A percentile compares a stretch with the other conserved stretches of the same genome.
phyloP scores from a whole-genome alignment of 2,113 vertebrate genomes.

The Tricholaema leucomelas region DNA sequence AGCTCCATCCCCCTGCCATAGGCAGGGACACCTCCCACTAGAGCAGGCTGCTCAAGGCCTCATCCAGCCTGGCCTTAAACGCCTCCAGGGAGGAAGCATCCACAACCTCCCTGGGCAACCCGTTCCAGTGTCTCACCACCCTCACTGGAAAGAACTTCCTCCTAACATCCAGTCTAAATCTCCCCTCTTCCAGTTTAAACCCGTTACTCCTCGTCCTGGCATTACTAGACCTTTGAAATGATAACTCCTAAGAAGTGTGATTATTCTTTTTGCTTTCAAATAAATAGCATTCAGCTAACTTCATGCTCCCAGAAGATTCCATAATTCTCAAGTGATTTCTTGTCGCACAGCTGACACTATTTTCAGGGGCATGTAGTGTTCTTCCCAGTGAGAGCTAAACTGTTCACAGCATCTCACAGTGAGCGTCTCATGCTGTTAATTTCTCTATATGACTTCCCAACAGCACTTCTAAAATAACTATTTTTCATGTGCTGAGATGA shows the following conservation, averaged over 20 bases:
- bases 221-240: no score
- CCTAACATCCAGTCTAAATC: no score
- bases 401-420: neutral
- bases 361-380: neutral
- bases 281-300: neutral
- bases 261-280: neutral
- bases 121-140: no score
- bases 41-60: no score
- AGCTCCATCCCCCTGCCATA: no score
- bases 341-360: neutral
- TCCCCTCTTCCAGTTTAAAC: no score
- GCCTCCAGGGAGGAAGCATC: no score
- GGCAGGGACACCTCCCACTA: no score
- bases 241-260: neutral
- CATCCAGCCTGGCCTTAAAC: no score
- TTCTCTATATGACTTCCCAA: neutral
- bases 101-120: no score
- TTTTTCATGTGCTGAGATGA: neutral
- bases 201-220: no score
- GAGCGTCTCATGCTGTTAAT: neutral
- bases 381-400: neutral
- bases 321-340: neutral
- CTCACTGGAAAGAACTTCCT: no score
- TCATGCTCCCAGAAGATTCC: neutral
- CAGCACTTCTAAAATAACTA: neutral